These are phyloP conservation scores for Ostrea denselamellosa DNA, from an alignment of 1,140 invertebrate species.

Conservation along the genomic window DNA sequence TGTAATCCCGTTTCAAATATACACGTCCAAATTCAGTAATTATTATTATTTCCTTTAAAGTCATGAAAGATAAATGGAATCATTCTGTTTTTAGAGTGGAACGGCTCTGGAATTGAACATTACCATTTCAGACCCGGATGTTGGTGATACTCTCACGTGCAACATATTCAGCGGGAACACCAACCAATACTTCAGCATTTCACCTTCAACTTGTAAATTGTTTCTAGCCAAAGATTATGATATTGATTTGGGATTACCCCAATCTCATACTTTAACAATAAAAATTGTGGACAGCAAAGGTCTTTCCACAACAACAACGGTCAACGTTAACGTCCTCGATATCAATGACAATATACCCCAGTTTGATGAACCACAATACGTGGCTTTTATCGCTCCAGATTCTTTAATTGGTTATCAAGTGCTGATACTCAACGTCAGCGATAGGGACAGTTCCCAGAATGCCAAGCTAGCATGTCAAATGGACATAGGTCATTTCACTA, in stretches of 20 bases:
- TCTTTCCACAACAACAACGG: constrained; percentile 10
- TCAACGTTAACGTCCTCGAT: background rate
- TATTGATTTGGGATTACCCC: background rate
- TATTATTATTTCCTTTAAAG: too few species aligned
- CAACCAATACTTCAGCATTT: background rate
- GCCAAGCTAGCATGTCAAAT: background rate
- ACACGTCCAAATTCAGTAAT: too few species aligned
- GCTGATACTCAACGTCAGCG: background rate
- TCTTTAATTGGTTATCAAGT: background rate
- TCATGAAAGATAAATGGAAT: too few species aligned
- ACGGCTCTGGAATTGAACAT: background rate
- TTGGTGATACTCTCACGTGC: background rate
- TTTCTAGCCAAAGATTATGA: background rate
- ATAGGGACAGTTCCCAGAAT: background rate
- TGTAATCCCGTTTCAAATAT: too few species aligned
- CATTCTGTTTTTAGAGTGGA: background rate
- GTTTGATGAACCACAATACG: background rate
- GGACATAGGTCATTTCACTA: background rate
- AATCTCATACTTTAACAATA: background rate
- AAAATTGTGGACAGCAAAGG: background rate
- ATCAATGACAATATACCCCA: background rate
- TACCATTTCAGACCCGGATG: background rate
- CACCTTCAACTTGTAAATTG: background rate
- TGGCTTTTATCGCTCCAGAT: background rate
- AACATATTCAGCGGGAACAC: background rate